Base-by-base conservation (phyloP, 92 coral and sea anemone genomes). In the Palythoa grandiflora region DNA sequence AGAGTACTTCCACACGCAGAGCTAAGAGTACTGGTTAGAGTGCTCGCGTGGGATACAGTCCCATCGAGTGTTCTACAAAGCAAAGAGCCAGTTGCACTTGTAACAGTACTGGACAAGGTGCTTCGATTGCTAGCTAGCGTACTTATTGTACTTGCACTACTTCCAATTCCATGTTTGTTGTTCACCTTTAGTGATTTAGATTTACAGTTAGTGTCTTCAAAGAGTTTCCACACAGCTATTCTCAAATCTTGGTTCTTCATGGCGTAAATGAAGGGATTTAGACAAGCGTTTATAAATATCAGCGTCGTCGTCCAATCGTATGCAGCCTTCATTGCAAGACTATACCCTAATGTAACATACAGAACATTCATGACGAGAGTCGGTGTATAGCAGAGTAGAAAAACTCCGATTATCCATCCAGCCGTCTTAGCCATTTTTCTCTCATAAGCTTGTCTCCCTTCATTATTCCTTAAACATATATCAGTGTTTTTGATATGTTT, bases 201-300 rank as follows among this genome's bases (percentile, higher is more conserved):
- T 15, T 81, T 81, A 11, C 86, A 81, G 12, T 81, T 53, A 7
- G 66, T 81, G 37, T 81, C 86, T 66, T 81, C 86, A 59, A 81
- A 81, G 3, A 81, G 75, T 21, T 81, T 81, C 75, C 75, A 81
- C n/a, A 77, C 94, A 28, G 94, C 92, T 38, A 36, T 86, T 77
- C 96, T 74, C 15, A 94, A 75, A n/a, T 87, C 90, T 48, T 80
- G 84, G 70, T 92, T 94, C 88, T 93, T 90, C 96, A 94, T 92
- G 13, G 94, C 92, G 60, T 94, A 94, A 19, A 94, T 90, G 9
- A 79, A 73, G 9, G 96, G 96, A 36, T 92, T 94, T 15, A 92
- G 72, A 1, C 94, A 89, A 1, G 96, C 93, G 71, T 94, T 94
- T 15, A 94, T 87, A 11, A 94, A 88, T 57, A 94, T 89, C 28